phyloP scores from a whole-genome alignment of 2,888 invertebrate species.

The Coelopa pilipes region DNA sequence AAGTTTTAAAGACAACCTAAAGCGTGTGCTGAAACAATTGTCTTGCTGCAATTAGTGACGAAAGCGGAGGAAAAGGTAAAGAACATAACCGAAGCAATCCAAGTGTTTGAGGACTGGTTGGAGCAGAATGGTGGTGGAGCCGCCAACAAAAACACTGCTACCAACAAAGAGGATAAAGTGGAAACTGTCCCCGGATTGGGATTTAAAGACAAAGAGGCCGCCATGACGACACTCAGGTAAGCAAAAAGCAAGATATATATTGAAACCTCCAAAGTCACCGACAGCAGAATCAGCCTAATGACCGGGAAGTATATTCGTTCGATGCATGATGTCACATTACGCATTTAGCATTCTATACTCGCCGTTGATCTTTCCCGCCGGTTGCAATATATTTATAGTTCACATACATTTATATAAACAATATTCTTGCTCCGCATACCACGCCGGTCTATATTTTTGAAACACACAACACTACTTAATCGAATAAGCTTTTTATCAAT shows the following conservation, averaged over 20 bases:
- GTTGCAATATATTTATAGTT: constrained; percentile 8
- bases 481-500: no score
- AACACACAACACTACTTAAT: no score
- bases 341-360: constrained; percentile 49
- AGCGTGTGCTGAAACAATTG: not conserved
- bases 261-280: not conserved
- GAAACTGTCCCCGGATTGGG: constrained; percentile 80
- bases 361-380: not conserved
- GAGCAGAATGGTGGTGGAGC: constrained; percentile 68
- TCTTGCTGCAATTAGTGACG: constrained; percentile 68
- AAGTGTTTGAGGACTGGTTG: constrained; percentile 76
- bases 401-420: constrained; percentile 12
- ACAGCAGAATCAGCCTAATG: not conserved
- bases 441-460: not conserved
- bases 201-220: constrained; percentile 82
- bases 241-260: constrained; percentile 36
- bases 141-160: constrained; percentile 66
- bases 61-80: constrained; percentile 77
- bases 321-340: constrained; percentile 54
- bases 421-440: not conserved
- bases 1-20: constrained; percentile 36
- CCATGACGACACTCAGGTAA: constrained; percentile 74
- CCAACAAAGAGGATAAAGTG: constrained; percentile 69
- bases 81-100: constrained; percentile 76
- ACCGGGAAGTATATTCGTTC: constrained; percentile 6